phyloP scores from a whole-genome alignment of 2,888 invertebrate genomes.

The Ichneumon xanthorius region DNA sequence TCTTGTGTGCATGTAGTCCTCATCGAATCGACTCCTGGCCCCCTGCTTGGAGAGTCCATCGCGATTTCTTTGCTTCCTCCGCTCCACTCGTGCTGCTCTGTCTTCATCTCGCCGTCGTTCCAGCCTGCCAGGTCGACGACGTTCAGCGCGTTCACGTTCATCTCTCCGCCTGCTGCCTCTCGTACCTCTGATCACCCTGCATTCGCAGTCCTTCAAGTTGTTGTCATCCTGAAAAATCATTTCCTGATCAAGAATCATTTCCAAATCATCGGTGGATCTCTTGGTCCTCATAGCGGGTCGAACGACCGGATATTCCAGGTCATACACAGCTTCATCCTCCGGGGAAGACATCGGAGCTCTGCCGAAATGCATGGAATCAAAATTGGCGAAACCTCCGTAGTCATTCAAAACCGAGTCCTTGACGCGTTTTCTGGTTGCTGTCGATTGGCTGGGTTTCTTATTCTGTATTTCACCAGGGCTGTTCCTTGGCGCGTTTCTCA shows the following conservation, averaged over 20 bases:
- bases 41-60: constrained; percentile 9
- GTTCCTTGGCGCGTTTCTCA: background rate
- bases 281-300: constrained; percentile 58
- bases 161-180: constrained; percentile 26
- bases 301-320: background rate
- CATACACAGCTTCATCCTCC: constrained; percentile 41
- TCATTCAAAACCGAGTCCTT: background rate
- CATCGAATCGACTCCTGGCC: background rate
- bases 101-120: background rate
- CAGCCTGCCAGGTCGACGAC: background rate
- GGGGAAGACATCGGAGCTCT: constrained; percentile 46
- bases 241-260: constrained; percentile 73
- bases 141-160: background rate
- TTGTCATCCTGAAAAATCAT: constrained; percentile 78
- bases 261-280: constrained; percentile 67
- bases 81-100: background rate
- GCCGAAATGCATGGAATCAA: constrained; percentile 51
- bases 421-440: background rate
- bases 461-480: background rate
- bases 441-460: constrained; percentile 2
- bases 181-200: constrained; percentile 74
- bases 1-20: constrained; percentile 27
- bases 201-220: constrained; percentile 76
- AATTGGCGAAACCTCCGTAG: constrained; percentile 32
- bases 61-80: constrained; percentile 7